Evolutionary conservation across 1,140 invertebrate genomes (phyloP).

Genomic region (Papilio helenus): DNA sequence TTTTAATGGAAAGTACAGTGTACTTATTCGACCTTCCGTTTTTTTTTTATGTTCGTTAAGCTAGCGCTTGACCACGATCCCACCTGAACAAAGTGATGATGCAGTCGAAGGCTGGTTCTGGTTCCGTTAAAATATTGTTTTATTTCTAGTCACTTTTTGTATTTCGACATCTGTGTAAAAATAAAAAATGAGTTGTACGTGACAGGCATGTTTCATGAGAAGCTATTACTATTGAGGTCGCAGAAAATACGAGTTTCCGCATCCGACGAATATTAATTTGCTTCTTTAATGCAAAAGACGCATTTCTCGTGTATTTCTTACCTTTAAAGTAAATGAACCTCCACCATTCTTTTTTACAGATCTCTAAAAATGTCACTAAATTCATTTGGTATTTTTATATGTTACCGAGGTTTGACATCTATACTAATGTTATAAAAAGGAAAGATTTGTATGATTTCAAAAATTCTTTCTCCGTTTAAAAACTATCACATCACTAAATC

Average conservation of each 20-base stretch:
- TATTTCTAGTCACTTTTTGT: background rate
- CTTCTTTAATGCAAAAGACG: background rate
- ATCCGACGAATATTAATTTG: constrained; percentile 18
- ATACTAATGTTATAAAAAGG: no score
- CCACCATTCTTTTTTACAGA: background rate
- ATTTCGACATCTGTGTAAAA: constrained; percentile 10
- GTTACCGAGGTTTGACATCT: no score
- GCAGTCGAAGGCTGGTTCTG: no score
- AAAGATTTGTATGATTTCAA: no score
- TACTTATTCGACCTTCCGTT: background rate
- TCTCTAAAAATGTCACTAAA: background rate
- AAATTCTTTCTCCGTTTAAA: no score
- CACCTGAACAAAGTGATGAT: no score
- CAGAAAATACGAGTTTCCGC: constrained; percentile 23
- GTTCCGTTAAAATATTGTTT: background rate
- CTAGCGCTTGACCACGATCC: no score
- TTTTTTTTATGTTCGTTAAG: no score
- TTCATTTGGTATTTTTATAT: background rate
- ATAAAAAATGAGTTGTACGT: constrained; percentile 34
- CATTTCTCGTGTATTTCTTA: background rate
- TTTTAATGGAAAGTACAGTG: background rate
- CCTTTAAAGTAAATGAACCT: background rate
- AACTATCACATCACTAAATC: no score
- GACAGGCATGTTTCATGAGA: constrained; percentile 32
- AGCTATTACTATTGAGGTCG: constrained; percentile 16